Evolutionary conservation across 2,888 invertebrate species (phyloP).

Genomic region (Deilephila elpenor): DNA sequence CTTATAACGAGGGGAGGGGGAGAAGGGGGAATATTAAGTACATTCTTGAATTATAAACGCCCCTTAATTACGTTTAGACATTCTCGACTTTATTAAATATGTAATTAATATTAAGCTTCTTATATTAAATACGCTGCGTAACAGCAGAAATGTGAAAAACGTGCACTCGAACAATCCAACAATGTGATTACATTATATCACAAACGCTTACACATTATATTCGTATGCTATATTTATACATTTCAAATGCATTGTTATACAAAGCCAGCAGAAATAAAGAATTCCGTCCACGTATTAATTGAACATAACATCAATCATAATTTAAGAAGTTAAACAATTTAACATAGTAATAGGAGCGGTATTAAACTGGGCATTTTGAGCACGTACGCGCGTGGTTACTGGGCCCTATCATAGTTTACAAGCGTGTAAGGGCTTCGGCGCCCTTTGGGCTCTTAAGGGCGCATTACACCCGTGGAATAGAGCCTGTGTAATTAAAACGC

Average conservation of each 20-base stretch:
- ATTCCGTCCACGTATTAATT: neutral
- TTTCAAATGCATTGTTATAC: conserved; percentile 7
- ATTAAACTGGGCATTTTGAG: conserved; percentile 61
- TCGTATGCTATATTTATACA: neutral
- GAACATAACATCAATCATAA: conserved; percentile 39
- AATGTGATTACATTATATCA: neutral
- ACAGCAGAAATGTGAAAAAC: conserved; percentile 9
- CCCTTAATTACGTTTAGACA: conserved; percentile 73
- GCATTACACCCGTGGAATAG: conserved; percentile 77
- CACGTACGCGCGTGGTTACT: conserved; percentile 54
- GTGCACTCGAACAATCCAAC: conserved; percentile 5
- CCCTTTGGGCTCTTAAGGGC: conserved; percentile 70
- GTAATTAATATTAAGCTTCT: conserved; percentile 31
- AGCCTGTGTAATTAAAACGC: conserved; percentile 80
- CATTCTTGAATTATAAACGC: conserved; percentile 77
- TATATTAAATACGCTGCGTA: conserved; percentile 19
- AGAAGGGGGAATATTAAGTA: conserved; percentile 67
- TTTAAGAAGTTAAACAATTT: conserved; percentile 56
- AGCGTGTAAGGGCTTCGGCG: conserved; percentile 62
- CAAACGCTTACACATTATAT: conserved; percentile 3
- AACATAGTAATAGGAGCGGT: conserved; percentile 62
- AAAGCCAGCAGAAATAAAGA: neutral
- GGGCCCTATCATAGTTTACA: conserved; percentile 74
- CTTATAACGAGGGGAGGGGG: conserved; percentile 69
- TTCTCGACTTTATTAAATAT: conserved; percentile 73